These are phyloP conservation scores for Pseudopleuronectes americanus DNA, from an alignment of 2,797 vertebrate genomes.

Conservation along the genomic window DNA sequence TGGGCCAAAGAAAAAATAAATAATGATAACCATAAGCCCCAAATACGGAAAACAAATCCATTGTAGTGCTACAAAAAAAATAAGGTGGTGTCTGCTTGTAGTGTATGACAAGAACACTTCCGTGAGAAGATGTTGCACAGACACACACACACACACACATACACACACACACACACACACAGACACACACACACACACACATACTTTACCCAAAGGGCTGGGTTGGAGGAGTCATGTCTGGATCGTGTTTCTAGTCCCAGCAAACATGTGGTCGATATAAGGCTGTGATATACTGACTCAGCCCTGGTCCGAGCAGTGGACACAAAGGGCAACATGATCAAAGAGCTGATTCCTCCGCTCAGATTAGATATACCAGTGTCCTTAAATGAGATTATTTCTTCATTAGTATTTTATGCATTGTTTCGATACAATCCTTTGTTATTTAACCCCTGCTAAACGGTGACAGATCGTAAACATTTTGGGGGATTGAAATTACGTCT, in stretches of 20 bases:
- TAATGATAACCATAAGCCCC: background rate
- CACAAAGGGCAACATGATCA: slow-evolving; percentile 30
- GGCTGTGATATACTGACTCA: slow-evolving; percentile 61
- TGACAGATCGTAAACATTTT: slow-evolving; percentile 27
- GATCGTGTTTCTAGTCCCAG: slow-evolving; percentile 80
- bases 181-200: slow-evolving; percentile 23
- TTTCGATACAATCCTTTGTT: background rate
- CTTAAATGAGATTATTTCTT: slow-evolving; percentile 7
- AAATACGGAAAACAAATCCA: slow-evolving; percentile 4
- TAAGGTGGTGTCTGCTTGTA: background rate
- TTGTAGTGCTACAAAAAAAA: slow-evolving; percentile 15
- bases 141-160: slow-evolving; percentile 31
- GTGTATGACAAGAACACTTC: slow-evolving; percentile 33
- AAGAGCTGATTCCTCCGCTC: background rate
- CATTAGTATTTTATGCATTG: slow-evolving; percentile 7
- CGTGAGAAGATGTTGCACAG: slow-evolving; percentile 49
- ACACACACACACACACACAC: slow-evolving; percentile 31
- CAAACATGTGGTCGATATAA: slow-evolving; percentile 78
- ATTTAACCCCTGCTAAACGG: slow-evolving; percentile 26
- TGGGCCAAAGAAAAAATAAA: background rate
- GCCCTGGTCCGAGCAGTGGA: slow-evolving; percentile 32
- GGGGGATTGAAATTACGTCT: background rate
- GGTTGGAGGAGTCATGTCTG: slow-evolving; percentile 76
- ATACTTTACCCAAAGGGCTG: slow-evolving; percentile 64
- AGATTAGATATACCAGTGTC: slow-evolving; percentile 3